phyloP scores from a whole-genome alignment of 2,888 invertebrate genomes.

The Cephalotes varians region DNA sequence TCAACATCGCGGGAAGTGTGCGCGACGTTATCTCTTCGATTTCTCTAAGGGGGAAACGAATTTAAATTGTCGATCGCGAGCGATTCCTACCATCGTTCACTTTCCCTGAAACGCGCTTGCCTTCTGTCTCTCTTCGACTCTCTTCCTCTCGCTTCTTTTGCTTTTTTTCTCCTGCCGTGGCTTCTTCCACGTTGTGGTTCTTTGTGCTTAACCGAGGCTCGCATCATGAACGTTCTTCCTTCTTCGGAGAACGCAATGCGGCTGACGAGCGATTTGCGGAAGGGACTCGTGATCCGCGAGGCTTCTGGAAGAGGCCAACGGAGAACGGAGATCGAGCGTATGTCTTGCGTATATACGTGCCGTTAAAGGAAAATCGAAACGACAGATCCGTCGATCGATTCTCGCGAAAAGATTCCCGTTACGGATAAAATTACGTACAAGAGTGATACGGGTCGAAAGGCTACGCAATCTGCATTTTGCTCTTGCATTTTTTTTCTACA shows the following conservation, averaged over 20 bases:
- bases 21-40: slow-evolving; percentile 62
- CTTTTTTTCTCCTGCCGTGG: neutral
- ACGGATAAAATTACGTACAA: slow-evolving; percentile 20
- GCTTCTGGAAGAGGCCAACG: neutral
- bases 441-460: slow-evolving; percentile 29
- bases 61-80: slow-evolving; percentile 68
- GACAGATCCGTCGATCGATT: slow-evolving; percentile 31
- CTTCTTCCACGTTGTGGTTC: slow-evolving; percentile 26
- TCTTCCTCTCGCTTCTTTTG: neutral
- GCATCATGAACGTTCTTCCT: slow-evolving; percentile 28
- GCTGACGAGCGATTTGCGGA: slow-evolving; percentile 52
- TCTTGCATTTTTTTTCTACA: neutral
- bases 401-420: neutral
- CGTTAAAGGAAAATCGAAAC: slow-evolving; percentile 53
- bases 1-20: neutral
- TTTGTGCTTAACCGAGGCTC: slow-evolving; percentile 18
- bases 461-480: neutral
- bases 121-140: slow-evolving; percentile 27
- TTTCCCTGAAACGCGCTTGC: slow-evolving; percentile 63
- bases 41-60: slow-evolving; percentile 72
- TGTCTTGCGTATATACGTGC: slow-evolving; percentile 18
- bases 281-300: slow-evolving; percentile 38
- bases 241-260: slow-evolving; percentile 47
- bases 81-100: slow-evolving; percentile 59
- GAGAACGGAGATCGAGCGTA: slow-evolving; percentile 4